Conservation (phyloP, 2,888 invertebrate species). For the Hartigia nigra region DNA sequence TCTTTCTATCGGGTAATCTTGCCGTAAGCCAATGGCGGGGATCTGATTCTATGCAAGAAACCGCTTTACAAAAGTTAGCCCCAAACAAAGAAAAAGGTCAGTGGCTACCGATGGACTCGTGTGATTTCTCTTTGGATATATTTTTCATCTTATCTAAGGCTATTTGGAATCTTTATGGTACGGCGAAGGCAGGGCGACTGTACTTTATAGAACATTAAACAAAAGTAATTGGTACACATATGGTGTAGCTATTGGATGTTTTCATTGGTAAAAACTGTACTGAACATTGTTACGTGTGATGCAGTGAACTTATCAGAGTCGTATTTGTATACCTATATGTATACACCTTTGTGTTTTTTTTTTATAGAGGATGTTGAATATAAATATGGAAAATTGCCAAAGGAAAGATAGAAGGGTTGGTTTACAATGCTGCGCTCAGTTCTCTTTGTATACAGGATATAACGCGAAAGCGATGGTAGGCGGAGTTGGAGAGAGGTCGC, state of each 20-base stretch:
- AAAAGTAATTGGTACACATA: no score
- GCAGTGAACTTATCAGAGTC: no score
- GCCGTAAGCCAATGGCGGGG: not conserved
- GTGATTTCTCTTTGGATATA: no score
- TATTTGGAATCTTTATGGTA: not conserved
- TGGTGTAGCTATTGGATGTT: no score
- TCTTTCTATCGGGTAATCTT: not conserved
- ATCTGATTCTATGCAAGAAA: not conserved
- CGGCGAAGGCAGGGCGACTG: no score
- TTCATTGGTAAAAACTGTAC: no score
- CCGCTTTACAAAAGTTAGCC: not conserved
- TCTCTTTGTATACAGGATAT: not conserved
- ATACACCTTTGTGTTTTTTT: not conserved
- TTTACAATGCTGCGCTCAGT: not conserved
- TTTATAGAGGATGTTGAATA: not conserved
- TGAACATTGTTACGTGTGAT: no score
- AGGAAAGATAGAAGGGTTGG: not conserved
- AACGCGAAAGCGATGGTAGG: conserved; percentile 21
- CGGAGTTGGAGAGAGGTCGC: conserved; percentile 25
- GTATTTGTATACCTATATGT: no score
- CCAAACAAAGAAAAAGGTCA: not conserved
- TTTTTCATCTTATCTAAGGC: not conserved
- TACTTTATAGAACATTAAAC: no score
- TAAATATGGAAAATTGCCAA: not conserved
- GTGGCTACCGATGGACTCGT: no score